Conservation (phyloP, 2,888 invertebrate genomes). For the Acholoe squamosa region DNA sequence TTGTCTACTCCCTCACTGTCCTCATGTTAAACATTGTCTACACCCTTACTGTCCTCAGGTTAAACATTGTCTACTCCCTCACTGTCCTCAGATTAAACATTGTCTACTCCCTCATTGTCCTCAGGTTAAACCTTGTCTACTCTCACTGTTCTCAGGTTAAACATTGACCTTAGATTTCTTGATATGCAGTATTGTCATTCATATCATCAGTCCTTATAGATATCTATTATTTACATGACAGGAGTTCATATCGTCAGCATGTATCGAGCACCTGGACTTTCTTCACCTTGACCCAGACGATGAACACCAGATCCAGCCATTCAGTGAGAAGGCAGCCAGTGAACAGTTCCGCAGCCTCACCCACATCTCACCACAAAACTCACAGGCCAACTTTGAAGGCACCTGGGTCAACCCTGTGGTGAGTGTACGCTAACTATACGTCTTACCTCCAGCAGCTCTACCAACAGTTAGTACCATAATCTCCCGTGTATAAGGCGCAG, state of each 20-base stretch:
- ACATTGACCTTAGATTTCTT: too few relatives aligned
- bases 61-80: too few relatives aligned
- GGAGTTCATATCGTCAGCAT: slow-evolving; percentile 98
- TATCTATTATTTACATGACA: slow-evolving; percentile 88
- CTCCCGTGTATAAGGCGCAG: too few relatives aligned
- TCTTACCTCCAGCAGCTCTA: slow-evolving; percentile 90
- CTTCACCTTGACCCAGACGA: slow-evolving; percentile 89
- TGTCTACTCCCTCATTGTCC: too few relatives aligned
- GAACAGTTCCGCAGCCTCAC: slow-evolving; percentile 95
- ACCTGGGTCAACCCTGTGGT: slow-evolving; percentile 14
- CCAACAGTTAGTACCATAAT: slow-evolving; percentile 86
- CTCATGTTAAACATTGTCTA: too few relatives aligned
- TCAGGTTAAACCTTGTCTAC: too few relatives aligned
- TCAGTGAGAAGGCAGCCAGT: slow-evolving; percentile 95
- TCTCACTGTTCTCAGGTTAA: too few relatives aligned
- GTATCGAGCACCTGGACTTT: slow-evolving; percentile 99
- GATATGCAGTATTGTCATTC: too few relatives aligned
- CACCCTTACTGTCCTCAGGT: not conserved
- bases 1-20: too few relatives aligned
- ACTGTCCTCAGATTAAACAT: too few relatives aligned
- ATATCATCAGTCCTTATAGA: too few relatives aligned
- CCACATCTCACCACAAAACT: slow-evolving; percentile 91
- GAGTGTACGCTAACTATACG: slow-evolving; percentile 84
- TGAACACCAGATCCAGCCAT: slow-evolving; percentile 88
- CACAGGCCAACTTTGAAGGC: not conserved